A percentile compares a stretch with the other conserved stretches of the same genome.
These are phyloP conservation scores for Setipinna tenuifilis DNA, from an alignment of 2,797 vertebrate genomes.

Conservation along the genomic window DNA sequence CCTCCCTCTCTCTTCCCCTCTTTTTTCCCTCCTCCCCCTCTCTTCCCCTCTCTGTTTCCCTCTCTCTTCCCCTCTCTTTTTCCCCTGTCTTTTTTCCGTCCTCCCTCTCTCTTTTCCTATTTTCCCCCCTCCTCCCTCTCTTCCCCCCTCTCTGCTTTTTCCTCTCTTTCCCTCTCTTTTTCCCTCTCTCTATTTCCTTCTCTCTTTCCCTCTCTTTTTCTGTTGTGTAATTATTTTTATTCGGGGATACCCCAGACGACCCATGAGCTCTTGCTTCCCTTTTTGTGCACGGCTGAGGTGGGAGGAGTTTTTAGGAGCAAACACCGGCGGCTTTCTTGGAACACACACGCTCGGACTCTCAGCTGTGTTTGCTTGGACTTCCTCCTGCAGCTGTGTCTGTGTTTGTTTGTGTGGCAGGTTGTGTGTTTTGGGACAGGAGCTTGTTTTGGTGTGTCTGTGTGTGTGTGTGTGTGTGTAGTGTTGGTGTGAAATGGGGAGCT, in stretches of 20 bases:
- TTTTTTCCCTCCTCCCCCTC: neutral
- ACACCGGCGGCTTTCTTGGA: neutral
- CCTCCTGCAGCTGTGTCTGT: neutral
- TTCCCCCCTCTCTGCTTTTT: neutral
- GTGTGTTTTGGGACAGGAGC: neutral
- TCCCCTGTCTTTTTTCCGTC: no score
- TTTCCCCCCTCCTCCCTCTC: conserved; percentile 13
- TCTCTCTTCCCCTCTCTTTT: conserved; percentile 6
- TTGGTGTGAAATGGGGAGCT: no score
- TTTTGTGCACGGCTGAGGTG: neutral
- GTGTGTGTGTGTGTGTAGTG: neutral
- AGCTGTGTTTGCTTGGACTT: neutral
- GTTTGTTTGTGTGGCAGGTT: neutral
- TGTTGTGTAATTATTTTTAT: no score
- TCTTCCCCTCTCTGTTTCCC: no score
- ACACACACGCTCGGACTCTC: neutral
- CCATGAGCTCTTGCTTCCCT: neutral
- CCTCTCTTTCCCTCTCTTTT: neutral
- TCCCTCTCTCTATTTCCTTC: neutral
- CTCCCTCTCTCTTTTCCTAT: neutral
- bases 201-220: no score
- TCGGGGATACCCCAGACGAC: neutral
- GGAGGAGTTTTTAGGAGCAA: neutral
- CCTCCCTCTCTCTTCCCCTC: neutral
- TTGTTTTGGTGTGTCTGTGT: no score